These are phyloP conservation scores for Ophioninae sp. DNA, from an alignment of 2,888 invertebrate species.

Conservation along the genomic window DNA sequence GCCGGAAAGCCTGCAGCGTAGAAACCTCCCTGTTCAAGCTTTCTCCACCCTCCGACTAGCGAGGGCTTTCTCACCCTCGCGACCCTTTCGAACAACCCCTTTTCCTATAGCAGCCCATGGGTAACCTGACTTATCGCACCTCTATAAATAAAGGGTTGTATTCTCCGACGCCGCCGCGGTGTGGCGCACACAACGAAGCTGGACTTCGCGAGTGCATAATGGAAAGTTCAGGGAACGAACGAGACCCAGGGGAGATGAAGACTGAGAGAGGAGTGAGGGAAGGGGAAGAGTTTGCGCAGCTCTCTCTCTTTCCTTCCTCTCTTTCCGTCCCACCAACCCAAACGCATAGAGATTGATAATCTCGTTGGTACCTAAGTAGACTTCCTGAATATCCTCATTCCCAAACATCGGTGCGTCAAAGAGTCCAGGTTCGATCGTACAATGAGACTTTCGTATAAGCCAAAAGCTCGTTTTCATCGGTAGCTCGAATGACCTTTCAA, in stretches of 20 bases:
- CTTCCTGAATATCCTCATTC: constrained; percentile 6
- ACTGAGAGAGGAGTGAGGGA: not conserved
- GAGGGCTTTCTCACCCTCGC: constrained; percentile 21
- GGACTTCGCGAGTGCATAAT: constrained; percentile 55
- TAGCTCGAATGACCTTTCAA: too few species aligned
- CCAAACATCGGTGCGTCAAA: not conserved
- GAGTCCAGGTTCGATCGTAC: not conserved
- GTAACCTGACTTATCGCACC: constrained; percentile 62
- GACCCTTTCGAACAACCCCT: constrained; percentile 20
- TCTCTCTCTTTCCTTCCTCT: constrained; percentile 8
- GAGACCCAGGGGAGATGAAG: constrained; percentile 50
- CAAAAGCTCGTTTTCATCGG: too few species aligned
- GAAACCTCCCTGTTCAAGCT: constrained; percentile 19
- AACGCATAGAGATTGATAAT: constrained; percentile 12
- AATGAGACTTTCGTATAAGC: too few species aligned
- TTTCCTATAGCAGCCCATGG: constrained; percentile 20
- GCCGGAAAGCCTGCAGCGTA: constrained; percentile 41
- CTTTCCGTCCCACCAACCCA: not conserved
- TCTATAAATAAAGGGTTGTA: constrained; percentile 64
- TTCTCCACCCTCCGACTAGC: not conserved
- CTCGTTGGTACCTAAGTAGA: not conserved
- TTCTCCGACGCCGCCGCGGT: constrained; percentile 52
- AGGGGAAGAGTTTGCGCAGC: constrained; percentile 11
- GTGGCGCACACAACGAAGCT: constrained; percentile 37
- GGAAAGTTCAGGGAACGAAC: constrained; percentile 60